Conservation (phyloP, 2,888 invertebrate species). For the Agriotes lineatus region DNA sequence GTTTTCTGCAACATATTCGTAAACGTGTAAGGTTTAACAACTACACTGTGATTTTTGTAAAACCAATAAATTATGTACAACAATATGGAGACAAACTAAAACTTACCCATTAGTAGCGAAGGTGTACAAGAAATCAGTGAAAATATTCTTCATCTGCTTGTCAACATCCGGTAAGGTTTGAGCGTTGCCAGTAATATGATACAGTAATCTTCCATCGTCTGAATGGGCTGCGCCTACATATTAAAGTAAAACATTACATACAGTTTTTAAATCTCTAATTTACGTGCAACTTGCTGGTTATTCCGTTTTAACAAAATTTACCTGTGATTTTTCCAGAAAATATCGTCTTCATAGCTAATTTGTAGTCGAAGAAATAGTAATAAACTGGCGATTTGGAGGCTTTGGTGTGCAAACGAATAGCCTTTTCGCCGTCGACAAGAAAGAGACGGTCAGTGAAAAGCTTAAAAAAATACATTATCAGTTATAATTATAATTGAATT, state of each 20-base stretch:
- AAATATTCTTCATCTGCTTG: conserved; percentile 53
- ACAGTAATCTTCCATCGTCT: conserved; percentile 51
- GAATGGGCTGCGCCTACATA: conserved; percentile 54
- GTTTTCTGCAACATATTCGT: not conserved
- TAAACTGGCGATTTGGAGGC: conserved; percentile 69
- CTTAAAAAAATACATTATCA: too few relatives aligned
- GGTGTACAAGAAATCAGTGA: conserved; percentile 47
- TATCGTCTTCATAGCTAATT: conserved; percentile 16
- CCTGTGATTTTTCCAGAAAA: conserved; percentile 21
- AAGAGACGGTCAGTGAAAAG: conserved; percentile 75
- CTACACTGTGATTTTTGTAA: too few relatives aligned
- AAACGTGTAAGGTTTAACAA: too few relatives aligned
- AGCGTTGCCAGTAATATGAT: conserved; percentile 45
- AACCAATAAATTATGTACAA: too few relatives aligned
- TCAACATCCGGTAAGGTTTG: conserved; percentile 44
- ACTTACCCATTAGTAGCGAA: conserved; percentile 54
- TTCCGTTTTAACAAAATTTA: not conserved
- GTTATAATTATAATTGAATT: too few relatives aligned
- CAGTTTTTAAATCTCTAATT: too few relatives aligned
- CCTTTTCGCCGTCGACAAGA: conserved; percentile 56
- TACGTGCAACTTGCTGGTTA: not conserved
- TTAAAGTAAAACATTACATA: too few relatives aligned
- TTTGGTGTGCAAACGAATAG: conserved; percentile 53
- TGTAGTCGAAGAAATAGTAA: conserved; percentile 60
- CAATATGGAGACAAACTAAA: too few relatives aligned